Evolutionary conservation across 2,888 invertebrate species (phyloP).

Genomic region (Odontocolon sp.): DNA sequence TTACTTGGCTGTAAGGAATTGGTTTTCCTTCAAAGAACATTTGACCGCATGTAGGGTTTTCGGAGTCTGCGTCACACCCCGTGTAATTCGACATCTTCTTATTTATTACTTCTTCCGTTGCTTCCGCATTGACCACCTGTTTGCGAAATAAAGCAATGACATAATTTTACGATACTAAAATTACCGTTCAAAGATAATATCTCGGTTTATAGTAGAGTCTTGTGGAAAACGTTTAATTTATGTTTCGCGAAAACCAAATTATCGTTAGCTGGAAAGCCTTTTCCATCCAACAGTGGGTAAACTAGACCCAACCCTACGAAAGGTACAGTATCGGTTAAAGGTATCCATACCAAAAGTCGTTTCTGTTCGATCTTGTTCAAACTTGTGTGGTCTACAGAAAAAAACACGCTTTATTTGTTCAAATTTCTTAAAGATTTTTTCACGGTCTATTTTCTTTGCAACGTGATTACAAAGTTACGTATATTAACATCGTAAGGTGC

Average conservation of each 20-base stretch:
- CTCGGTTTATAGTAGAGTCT: background rate
- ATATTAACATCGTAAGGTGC: no score
- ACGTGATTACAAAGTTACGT: no score
- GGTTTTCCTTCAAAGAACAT: constrained; percentile 77
- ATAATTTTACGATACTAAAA: background rate
- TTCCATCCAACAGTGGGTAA: background rate
- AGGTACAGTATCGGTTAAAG: no score
- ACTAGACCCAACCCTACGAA: background rate
- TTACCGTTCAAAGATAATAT: background rate
- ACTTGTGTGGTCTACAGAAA: no score
- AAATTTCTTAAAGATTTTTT: no score
- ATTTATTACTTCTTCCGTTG: constrained; percentile 80
- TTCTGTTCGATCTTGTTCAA: no score
- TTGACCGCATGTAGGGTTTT: constrained; percentile 80
- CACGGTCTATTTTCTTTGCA: no score
- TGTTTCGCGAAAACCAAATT: no score
- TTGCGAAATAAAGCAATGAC: constrained; percentile 12
- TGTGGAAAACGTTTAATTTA: background rate
- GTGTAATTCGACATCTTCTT: constrained; percentile 78
- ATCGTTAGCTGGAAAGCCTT: background rate
- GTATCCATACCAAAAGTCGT: no score
- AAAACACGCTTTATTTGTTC: no score
- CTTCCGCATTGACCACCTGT: constrained; percentile 81
- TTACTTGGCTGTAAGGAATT: constrained; percentile 80
- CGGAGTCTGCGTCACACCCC: constrained; percentile 77